These are phyloP conservation scores for Stenotaenia linearis DNA, from an alignment of 2,888 invertebrate species.

Conservation along the genomic window DNA sequence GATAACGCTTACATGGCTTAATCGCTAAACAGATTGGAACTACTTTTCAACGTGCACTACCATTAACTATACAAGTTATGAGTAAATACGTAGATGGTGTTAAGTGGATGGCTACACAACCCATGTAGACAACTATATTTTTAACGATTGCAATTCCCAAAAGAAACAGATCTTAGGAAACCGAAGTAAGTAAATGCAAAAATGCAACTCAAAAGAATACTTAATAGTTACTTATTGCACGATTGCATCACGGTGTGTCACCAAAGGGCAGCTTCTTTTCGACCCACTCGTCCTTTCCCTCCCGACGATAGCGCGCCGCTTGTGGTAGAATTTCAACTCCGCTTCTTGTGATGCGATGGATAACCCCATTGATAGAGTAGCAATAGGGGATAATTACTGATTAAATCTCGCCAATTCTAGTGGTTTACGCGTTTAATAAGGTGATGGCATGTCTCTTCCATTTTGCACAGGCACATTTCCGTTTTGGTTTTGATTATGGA, in stretches of 20 bases:
- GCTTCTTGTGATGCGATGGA: not conserved
- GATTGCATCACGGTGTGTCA: conserved; percentile 18
- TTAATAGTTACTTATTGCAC: conserved; percentile 1
- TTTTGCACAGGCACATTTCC: conserved; percentile 7
- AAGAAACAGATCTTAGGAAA: conserved; percentile 5
- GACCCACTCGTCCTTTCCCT: conserved; percentile 29
- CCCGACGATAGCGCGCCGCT: conserved; percentile 17
- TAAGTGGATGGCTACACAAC: conserved; percentile 27
- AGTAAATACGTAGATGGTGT: conserved; percentile 31
- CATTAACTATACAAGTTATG: conserved; percentile 1
- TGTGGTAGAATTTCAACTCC: conserved; percentile 26
- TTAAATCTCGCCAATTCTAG: not conserved
- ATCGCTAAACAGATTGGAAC: not conserved
- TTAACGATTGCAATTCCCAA: conserved; percentile 28
- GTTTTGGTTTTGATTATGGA: not conserved
- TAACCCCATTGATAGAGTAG: not conserved
- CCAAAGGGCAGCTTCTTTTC: conserved; percentile 8
- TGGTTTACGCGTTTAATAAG: not conserved
- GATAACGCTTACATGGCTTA: not conserved
- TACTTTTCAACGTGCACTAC: conserved; percentile 6
- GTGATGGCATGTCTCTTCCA: not conserved
- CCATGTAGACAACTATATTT: conserved; percentile 11
- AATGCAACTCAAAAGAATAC: not conserved
- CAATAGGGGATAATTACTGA: not conserved
- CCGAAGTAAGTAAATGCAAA: conserved; percentile 28